A percentile compares a stretch with the other conserved stretches of the same genome.
These are phyloP conservation scores for Drosophila mojavensis DNA, from an alignment of 1,140 invertebrate species.

Conservation along the genomic window DNA sequence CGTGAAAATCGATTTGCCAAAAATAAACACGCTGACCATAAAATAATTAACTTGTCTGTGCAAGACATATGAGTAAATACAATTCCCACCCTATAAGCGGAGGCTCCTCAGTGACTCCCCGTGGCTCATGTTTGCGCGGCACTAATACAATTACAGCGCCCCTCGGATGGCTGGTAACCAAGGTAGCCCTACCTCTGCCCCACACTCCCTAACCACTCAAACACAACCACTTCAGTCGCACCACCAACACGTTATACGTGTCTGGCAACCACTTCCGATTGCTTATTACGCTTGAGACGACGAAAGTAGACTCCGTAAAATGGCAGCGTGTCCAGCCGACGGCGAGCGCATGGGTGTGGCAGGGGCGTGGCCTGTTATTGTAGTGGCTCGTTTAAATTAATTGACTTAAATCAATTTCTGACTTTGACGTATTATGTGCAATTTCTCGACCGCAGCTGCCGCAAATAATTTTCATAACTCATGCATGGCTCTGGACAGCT, in stretches of 20 bases:
- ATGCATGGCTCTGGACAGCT: slow-evolving; percentile 49
- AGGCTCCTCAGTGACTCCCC: neutral
- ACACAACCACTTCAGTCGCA: slow-evolving; percentile 55
- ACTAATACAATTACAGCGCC: slow-evolving; percentile 72
- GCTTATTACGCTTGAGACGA: slow-evolving; percentile 53
- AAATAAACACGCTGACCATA: slow-evolving; percentile 68
- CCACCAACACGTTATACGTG: slow-evolving; percentile 53
- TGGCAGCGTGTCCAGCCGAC: slow-evolving; percentile 7
- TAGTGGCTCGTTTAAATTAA: slow-evolving; percentile 73
- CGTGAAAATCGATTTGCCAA: slow-evolving; percentile 76
- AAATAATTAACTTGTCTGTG: slow-evolving; percentile 82
- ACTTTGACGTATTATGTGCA: slow-evolving; percentile 75
- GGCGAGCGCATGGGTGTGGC: slow-evolving; percentile 1
- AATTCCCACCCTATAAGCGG: slow-evolving; percentile 26
- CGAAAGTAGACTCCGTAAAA: slow-evolving; percentile 54
- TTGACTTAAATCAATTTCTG: slow-evolving; percentile 82
- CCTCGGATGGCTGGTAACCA: slow-evolving; percentile 52
- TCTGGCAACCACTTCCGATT: slow-evolving; percentile 70
- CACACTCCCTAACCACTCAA: slow-evolving; percentile 26
- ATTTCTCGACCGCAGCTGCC: slow-evolving; percentile 59
- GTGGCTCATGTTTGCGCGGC: slow-evolving; percentile 57
- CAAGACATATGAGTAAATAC: slow-evolving; percentile 79
- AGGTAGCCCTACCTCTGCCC: neutral
- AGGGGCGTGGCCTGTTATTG: slow-evolving; percentile 44
- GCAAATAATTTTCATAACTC: slow-evolving; percentile 77